Evolutionary conservation across 2,888 invertebrate species (phyloP), one percentile per base, ranked within the genome.

Genomic region (Papilio demoleus): DNA sequence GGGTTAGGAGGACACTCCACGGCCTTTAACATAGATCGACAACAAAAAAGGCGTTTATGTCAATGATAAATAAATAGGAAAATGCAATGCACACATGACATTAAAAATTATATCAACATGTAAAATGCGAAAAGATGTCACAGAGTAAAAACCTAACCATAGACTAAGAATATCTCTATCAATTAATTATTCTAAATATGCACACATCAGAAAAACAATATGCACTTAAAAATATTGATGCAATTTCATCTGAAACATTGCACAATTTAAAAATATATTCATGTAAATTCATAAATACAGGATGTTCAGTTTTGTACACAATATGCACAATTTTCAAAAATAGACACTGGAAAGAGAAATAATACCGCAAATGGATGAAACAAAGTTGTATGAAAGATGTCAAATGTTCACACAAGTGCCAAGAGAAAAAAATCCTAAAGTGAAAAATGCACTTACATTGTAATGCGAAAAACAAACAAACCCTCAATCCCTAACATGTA

Each of bases 11-110:
- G 65, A 42, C 60, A 60, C 53, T 34, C 40, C 58, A 81, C 79
- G 84, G 90, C 91, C 92, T 91, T 92, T 81, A 92, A 92, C 90
- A 69, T 60, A 92, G 87, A 91, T 80, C 84, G 88, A 88, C 84
- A 89, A 88, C 81, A 85, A 79, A 81, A 75, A 84, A 81, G 83
- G 83, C 78, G 86, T 81, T 82, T 68, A 71, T 58, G 71, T 71
- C 67, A 70, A 70, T 47, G 71, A 70, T 62, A 66, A 70, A 31
- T 24, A 69, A 70, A 70, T 36, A 67, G 45, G 58, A 59, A 38
- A 70, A 53, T 64, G 47, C 38, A 68, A 58, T 68, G 50, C 47
- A 64, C 68, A 68, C 50, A 47, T 53, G 59, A 69, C 58, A 65
- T 65, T 40, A 70, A 42, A 45, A 53, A 62, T 17, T 68, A 64